Conservation (phyloP, 1,140 invertebrate genomes). For the Trachymyrmex septentrionalis region DNA sequence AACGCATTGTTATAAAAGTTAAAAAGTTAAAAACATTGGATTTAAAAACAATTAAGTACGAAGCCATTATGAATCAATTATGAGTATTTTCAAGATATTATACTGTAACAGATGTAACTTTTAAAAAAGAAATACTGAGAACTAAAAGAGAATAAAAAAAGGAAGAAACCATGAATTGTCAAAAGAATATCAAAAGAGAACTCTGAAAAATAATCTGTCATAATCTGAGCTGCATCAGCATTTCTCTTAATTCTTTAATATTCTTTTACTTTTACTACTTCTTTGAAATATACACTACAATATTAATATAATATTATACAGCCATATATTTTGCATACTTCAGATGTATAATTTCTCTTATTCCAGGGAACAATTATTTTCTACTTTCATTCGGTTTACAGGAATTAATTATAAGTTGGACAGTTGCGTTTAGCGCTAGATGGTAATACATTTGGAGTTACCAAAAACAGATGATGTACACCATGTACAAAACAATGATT, state of each 20-base stretch:
- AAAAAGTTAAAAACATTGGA: background rate
- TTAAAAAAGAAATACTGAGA: background rate
- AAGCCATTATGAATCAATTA: constrained; percentile 15
- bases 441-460: background rate
- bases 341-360: background rate
- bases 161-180: background rate
- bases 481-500: constrained; percentile 31
- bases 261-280: background rate
- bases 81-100: background rate
- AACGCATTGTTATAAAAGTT: background rate
- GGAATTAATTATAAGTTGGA: background rate
- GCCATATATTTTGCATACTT: background rate
- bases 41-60: constrained; percentile 30
- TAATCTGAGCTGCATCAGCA: background rate
- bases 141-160: background rate
- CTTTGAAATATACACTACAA: background rate
- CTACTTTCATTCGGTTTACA: background rate
- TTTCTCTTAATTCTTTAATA: background rate
- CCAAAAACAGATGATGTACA: constrained; percentile 20
- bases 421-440: background rate
- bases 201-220: background rate
- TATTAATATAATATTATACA: background rate
- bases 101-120: background rate
- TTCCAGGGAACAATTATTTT: background rate
- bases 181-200: background rate